Evolutionary conservation across 35 echinoderm and acorn worm species (phyloP).

Genomic region (Patiria miniata): DNA sequence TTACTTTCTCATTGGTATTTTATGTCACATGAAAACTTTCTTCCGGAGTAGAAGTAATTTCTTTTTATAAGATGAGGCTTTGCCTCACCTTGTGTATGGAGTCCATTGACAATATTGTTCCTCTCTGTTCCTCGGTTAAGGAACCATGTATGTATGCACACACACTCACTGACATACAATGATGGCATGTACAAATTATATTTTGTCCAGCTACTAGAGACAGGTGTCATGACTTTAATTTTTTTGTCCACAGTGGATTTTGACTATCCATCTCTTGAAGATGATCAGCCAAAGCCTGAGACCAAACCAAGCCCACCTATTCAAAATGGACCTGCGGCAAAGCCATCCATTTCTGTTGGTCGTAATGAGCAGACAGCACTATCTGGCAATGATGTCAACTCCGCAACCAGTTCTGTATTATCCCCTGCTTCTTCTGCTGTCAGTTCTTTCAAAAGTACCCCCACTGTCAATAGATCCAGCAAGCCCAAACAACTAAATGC

Average conservation of each 20-base stretch:
- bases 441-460: neutral
- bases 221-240: neutral
- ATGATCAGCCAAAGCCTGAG: neutral
- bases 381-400: neutral
- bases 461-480: neutral
- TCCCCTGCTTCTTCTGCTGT: neutral
- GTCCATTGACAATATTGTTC: too few species aligned
- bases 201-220: too few species aligned
- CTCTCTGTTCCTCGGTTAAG: too few species aligned
- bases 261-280: slow-evolving; percentile 16
- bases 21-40: too few species aligned
- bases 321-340: neutral
- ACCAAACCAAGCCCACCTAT: neutral
- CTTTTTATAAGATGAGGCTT: neutral
- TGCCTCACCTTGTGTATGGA: neutral
- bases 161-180: too few species aligned
- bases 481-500: neutral
- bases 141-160: too few species aligned
- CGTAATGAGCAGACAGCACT: neutral
- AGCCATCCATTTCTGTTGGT: neutral
- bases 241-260: neutral
- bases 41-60: too few species aligned
- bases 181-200: too few species aligned
- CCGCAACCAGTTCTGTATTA: neutral
- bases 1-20: neutral